Evolutionary conservation across 2,888 invertebrate species (phyloP).

Genomic region (Augiades crinisus): DNA sequence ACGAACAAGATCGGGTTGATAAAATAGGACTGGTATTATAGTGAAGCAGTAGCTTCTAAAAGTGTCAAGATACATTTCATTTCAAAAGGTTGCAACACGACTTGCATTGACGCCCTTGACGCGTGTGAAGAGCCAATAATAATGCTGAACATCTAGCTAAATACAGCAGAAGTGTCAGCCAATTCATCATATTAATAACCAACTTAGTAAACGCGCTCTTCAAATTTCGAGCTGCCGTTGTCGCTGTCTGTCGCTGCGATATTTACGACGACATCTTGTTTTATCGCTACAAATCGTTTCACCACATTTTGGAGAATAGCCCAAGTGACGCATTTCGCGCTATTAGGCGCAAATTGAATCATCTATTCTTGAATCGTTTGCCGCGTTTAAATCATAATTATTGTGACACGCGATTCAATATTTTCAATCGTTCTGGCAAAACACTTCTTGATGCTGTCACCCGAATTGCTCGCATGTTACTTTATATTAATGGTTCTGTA

Average conservation of each 20-base stretch:
- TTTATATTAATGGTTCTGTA: too few relatives aligned
- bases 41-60: too few relatives aligned
- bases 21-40: too few relatives aligned
- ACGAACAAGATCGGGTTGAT: too few relatives aligned
- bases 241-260: slow-evolving; percentile 13
- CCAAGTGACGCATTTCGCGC: slow-evolving; percentile 21
- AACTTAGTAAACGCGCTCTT: slow-evolving; percentile 1
- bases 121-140: too few relatives aligned
- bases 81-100: too few relatives aligned
- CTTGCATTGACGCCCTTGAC: too few relatives aligned
- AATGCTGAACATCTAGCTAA: too few relatives aligned
- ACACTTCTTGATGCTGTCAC: too few relatives aligned
- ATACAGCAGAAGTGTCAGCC: neutral
- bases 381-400: slow-evolving; percentile 10
- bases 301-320: slow-evolving; percentile 24
- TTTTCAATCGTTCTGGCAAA: neutral
- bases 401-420: neutral
- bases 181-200: slow-evolving; percentile 18
- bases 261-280: slow-evolving; percentile 24
- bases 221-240: slow-evolving; percentile 3
- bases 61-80: too few relatives aligned
- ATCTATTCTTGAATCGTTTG: slow-evolving; percentile 11
- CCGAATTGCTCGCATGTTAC: too few relatives aligned
- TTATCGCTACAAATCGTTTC: slow-evolving; percentile 24
- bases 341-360: slow-evolving; percentile 19